Percentiles rank a stretch among this genome's conserved stretches.
Evolutionary conservation across 1,140 invertebrate species (phyloP).

Genomic region (Pseudomyrmex dendroicus): DNA sequence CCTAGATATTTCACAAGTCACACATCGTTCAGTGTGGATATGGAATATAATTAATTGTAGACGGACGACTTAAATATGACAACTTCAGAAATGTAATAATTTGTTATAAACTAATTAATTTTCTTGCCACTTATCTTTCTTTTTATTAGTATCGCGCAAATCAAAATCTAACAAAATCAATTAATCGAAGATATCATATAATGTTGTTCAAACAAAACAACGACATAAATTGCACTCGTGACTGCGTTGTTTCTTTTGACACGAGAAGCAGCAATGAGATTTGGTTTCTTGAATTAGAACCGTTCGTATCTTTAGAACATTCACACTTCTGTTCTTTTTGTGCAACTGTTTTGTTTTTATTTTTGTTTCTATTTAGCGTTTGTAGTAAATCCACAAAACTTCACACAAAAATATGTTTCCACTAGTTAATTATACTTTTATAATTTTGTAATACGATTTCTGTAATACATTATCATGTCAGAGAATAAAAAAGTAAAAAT

Average conservation of each 20-base stretch:
- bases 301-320: constrained; percentile 72
- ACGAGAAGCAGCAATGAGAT: constrained; percentile 34
- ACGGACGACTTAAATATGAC: neutral
- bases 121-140: no score
- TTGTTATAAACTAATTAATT: neutral
- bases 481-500: neutral
- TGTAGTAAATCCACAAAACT: neutral
- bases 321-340: constrained; percentile 56
- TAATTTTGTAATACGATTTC: neutral
- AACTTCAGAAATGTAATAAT: constrained; percentile 8
- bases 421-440: constrained; percentile 1
- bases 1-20: neutral
- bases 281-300: constrained; percentile 73
- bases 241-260: neutral
- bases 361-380: constrained; percentile 59
- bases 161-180: neutral
- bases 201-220: neutral
- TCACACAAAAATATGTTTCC: neutral
- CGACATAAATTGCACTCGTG: neutral
- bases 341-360: constrained; percentile 40
- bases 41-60: neutral
- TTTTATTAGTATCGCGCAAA: neutral
- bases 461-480: no score
- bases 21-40: neutral
- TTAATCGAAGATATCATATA: constrained; percentile 2